Conservation (phyloP, 2,797 vertebrate species). For the Pygocentrus nattereri region DNA sequence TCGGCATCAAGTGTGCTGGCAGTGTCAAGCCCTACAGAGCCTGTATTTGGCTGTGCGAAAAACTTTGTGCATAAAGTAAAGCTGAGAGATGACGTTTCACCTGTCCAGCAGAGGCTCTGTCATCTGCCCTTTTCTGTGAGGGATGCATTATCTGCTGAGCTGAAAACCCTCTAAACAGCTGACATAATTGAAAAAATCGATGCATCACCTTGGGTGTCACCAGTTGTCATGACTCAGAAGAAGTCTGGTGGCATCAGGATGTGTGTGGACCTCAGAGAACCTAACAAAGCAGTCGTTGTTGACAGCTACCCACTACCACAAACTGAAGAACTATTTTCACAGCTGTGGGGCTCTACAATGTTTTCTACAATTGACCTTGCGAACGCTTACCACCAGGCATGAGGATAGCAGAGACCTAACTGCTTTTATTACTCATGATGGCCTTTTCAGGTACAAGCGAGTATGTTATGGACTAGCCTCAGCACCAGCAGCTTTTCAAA, state of each 20-base stretch:
- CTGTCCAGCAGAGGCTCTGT: conserved; percentile 32
- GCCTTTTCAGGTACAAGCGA: background rate
- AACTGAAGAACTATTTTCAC: conserved; percentile 21
- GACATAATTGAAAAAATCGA: too few relatives aligned
- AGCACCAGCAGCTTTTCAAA: background rate
- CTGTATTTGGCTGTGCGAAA: conserved; percentile 9
- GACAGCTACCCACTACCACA: background rate
- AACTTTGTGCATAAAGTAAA: conserved; percentile 21
- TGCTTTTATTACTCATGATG: conserved; percentile 5
- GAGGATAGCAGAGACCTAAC: background rate
- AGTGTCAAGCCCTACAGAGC: background rate
- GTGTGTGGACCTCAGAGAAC: too few relatives aligned
- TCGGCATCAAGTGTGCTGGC: background rate
- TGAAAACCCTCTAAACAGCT: conserved; percentile 28
- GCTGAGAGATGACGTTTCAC: background rate
- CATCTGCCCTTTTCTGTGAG: conserved; percentile 20
- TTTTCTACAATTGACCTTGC: conserved; percentile 9
- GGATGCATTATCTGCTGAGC: conserved; percentile 32
- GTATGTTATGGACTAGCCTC: background rate
- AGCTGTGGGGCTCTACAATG: conserved; percentile 17
- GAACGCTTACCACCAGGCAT: conserved; percentile 13
- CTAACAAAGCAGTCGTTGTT: conserved; percentile 42
- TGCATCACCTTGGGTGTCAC: conserved; percentile 39
- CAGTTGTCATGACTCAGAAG: too few relatives aligned
- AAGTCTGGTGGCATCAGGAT: too few relatives aligned